A percentile compares a stretch with the other conserved stretches of the same genome.
phyloP scores from a whole-genome alignment of 2,113 vertebrate species.

The Chaetodon auriga region DNA sequence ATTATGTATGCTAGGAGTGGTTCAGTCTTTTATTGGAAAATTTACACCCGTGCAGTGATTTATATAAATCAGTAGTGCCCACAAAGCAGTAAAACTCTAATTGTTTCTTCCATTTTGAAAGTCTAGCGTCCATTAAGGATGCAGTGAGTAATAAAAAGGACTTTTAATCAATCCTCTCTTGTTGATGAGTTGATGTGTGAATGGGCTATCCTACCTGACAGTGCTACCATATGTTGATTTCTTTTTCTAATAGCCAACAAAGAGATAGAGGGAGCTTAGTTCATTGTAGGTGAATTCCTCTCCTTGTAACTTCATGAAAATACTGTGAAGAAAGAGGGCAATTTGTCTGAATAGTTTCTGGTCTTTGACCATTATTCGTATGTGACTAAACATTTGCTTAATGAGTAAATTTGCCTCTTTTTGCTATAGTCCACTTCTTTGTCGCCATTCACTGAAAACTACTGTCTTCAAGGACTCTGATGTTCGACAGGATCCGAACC shows the following conservation, averaged over 20 bases:
- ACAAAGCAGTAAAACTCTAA: slow-evolving; percentile 88
- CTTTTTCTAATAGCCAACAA: slow-evolving; percentile 71
- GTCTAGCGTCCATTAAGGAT: slow-evolving; percentile 87
- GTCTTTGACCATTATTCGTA: slow-evolving; percentile 3
- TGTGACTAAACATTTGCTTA: neutral
- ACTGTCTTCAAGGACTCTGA: neutral
- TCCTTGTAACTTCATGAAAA: slow-evolving; percentile 21
- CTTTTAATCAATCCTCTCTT: slow-evolving; percentile 88
- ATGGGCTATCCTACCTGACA: slow-evolving; percentile 78
- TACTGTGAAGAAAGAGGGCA: neutral
- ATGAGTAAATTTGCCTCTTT: neutral
- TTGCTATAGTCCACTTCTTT: neutral
- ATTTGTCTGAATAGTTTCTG: slow-evolving; percentile 22
- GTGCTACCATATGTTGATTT: slow-evolving; percentile 77
- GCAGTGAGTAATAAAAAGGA: slow-evolving; percentile 85
- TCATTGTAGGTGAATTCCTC: slow-evolving; percentile 49
- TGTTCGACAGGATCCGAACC: neutral
- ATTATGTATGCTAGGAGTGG: slow-evolving; percentile 84
- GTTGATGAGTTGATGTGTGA: slow-evolving; percentile 86
- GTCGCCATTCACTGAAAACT: slow-evolving; percentile 3
- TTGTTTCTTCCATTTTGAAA: slow-evolving; percentile 89
- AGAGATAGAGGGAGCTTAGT: slow-evolving; percentile 56
- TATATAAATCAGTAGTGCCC: slow-evolving; percentile 87
- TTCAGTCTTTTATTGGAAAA: slow-evolving; percentile 85
- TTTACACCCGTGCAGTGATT: slow-evolving; percentile 86